Conservation (phyloP, 2,113 vertebrate species). For the Urocitellus parryii region DNA sequence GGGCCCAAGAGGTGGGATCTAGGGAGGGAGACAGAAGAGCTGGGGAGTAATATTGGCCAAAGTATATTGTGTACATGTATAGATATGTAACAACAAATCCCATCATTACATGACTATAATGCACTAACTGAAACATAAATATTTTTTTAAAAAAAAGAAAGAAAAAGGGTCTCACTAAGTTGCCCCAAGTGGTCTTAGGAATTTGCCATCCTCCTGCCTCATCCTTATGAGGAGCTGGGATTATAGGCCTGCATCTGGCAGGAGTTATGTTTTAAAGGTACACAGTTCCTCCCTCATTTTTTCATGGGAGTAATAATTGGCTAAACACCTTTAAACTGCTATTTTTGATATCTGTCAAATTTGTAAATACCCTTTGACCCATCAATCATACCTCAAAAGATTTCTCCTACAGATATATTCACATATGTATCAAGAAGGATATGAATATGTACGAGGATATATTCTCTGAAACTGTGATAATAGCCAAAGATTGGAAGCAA, state of each 20-base stretch:
- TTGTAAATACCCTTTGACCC: neutral
- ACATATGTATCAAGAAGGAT: neutral
- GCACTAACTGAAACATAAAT: no score
- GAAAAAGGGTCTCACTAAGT: no score
- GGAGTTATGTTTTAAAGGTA: neutral
- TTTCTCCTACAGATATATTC: constrained; percentile 1
- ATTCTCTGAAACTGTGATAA: neutral
- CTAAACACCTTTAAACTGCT: neutral
- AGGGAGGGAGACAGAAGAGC: no score
- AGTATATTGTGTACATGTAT: no score
- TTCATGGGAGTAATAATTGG: constrained; percentile 8
- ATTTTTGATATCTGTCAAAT: neutral
- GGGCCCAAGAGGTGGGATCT: no score
- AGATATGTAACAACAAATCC: no score
- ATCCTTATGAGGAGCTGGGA: neutral
- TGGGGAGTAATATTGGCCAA: no score
- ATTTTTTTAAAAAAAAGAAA: no score
- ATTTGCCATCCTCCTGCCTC: neutral
- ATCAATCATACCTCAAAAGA: neutral
- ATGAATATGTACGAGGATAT: neutral
- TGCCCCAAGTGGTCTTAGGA: no score
- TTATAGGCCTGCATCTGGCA: neutral
- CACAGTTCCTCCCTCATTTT: neutral
- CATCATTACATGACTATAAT: no score
- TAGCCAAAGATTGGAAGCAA: neutral